Base-by-base conservation (phyloP, 2,797 vertebrate species). In the Amblyraja radiata region DNA sequence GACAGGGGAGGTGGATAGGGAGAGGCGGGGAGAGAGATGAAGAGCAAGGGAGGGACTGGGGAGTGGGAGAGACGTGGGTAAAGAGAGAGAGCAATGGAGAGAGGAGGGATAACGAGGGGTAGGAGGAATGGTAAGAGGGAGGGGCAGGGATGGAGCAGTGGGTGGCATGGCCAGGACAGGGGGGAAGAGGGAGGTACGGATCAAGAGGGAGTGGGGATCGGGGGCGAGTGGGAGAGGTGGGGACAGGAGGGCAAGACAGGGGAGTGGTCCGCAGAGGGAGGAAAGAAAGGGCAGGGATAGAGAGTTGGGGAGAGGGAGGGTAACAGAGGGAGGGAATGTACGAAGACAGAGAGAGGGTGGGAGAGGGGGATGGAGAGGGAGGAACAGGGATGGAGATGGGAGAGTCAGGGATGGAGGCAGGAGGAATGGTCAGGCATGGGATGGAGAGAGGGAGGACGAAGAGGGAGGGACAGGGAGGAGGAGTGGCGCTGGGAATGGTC, bases 161-260 rank as follows among this genome's bases (percentile, higher is more conserved):
- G 86, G 81, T 93, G 32, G 79, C 23, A 93, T 93, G 93, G 73
- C 93, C 46, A 65, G 78, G 61, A 61, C 91, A 93, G 93, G 93
- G 93, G 93, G 28, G 90, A 94, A 86, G 90, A 73, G 68, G 93
- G 94, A 94, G 94, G 94, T 94, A 94, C 94, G 94, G 94, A 93
- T 46, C 94, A 94, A 94, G 14, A 93, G 84, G 90, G 93, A 93
- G 81, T 91, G 94, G 71, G 93, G 88, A 93, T 94, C 94, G 93
- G 90, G 93, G 94, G 92, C 93, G 93, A 93, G 90, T 94, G 94
- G 93, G 6, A 93, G 94, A 93, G 94, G 94, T 6, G 94, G 93
- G n/a, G 5, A n/a, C 13, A 54, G 46, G 46, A 54, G 46, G 46
- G 46, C 46, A 54, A 54, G 46, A 46, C 46, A 54, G 46, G 46